Percentiles rank a stretch among this genome's conserved stretches.
phyloP scores from a whole-genome alignment of 2,113 vertebrate species.

The Microcebus murinus region DNA sequence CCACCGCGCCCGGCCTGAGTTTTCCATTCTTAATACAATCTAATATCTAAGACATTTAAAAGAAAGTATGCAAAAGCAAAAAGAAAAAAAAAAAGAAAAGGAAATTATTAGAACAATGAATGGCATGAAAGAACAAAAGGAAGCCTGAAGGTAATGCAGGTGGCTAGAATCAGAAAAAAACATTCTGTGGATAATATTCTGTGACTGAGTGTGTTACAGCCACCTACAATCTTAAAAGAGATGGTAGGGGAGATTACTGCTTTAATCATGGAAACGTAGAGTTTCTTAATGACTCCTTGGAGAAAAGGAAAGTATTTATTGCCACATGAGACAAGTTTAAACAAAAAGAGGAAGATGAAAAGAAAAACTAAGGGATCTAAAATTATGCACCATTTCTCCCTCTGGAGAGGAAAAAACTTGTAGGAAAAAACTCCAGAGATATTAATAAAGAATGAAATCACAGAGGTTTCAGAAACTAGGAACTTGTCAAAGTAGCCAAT shows the following conservation, averaged over 20 bases:
- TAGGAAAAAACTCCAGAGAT: not conserved
- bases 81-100: not conserved
- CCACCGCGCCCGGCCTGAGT: too few relatives aligned
- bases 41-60: not conserved
- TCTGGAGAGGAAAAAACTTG: not conserved
- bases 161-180: constrained; percentile 15
- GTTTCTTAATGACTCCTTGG: constrained; percentile 20
- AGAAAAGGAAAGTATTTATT: constrained; percentile 20
- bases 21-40: not conserved
- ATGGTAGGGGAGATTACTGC: not conserved
- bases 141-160: not conserved
- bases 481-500: not conserved
- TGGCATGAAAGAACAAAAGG: not conserved
- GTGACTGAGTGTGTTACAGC: not conserved
- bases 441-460: constrained; percentile 33
- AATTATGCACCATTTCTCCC: not conserved
- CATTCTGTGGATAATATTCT: not conserved
- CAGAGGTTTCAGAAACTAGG: not conserved
- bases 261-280: constrained; percentile 6
- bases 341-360: not conserved
- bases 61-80: not conserved
- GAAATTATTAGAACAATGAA: not conserved
- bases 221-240: not conserved
- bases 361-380: constrained; percentile 2
- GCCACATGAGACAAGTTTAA: constrained; percentile 30